Evolutionary conservation across 2,888 invertebrate species (phyloP).

Genomic region (Napeogenes sylphis): DNA sequence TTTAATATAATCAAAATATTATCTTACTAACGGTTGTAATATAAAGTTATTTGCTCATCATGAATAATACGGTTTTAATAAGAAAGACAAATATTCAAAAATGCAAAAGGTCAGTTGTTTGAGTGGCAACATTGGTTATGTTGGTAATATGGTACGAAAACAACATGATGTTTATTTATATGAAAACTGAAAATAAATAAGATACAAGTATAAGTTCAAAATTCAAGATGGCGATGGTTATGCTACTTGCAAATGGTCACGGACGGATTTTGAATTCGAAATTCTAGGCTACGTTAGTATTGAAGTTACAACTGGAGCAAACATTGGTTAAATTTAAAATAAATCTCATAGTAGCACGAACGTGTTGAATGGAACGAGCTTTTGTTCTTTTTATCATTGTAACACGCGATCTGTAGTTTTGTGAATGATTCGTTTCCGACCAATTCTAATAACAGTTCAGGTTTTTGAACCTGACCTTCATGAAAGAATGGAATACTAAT

Average conservation of each 20-base stretch:
- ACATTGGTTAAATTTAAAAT: conserved; percentile 4
- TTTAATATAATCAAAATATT: too few species aligned
- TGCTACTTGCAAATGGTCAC: neutral
- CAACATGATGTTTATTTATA: too few species aligned
- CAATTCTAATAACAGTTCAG: too few species aligned
- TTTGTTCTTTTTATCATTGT: neutral
- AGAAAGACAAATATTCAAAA: conserved; percentile 9
- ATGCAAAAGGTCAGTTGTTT: neutral
- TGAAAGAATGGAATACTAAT: too few species aligned
- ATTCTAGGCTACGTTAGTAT: neutral
- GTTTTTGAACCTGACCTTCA: too few species aligned
- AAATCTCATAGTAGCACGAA: neutral
- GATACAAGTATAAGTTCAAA: neutral
- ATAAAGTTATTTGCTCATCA: too few species aligned
- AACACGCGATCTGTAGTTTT: conserved; percentile 5
- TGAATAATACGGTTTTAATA: too few species aligned
- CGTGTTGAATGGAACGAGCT: neutral
- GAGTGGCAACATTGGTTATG: too few species aligned
- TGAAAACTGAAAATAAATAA: neutral
- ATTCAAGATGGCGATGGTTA: neutral
- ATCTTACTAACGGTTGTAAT: too few species aligned
- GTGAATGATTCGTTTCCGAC: neutral
- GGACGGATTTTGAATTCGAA: neutral
- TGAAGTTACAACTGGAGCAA: neutral
- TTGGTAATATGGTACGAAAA: too few species aligned